phyloP scores from a whole-genome alignment of 1,140 invertebrate genomes.

The Megalonaias nervosa region DNA sequence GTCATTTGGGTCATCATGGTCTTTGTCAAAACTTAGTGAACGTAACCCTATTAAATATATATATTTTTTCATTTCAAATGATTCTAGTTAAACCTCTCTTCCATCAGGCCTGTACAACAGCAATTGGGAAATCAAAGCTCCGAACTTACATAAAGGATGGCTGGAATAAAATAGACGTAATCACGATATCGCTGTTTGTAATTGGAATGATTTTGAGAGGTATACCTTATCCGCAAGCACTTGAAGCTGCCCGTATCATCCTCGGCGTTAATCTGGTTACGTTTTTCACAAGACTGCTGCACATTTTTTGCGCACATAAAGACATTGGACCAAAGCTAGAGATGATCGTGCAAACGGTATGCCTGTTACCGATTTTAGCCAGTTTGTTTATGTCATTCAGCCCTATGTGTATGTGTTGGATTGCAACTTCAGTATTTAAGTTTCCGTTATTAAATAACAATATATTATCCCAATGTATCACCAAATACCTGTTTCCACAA shows the following conservation, averaged over 20 bases:
- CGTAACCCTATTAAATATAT: no score
- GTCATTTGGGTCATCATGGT: no score
- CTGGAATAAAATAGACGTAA: slow-evolving; percentile 69
- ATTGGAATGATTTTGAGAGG: slow-evolving; percentile 63
- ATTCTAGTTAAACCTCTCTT: neutral
- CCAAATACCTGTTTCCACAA: no score
- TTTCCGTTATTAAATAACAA: no score
- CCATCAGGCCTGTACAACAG: slow-evolving; percentile 46
- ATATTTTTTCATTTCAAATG: no score
- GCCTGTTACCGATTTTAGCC: slow-evolving; percentile 1
- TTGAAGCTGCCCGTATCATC: slow-evolving; percentile 61
- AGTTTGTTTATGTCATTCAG: no score
- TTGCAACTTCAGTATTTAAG: no score
- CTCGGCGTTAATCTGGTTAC: slow-evolving; percentile 65
- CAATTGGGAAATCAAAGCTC: slow-evolving; percentile 54
- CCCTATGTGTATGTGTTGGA: no score
- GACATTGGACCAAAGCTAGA: slow-evolving; percentile 73
- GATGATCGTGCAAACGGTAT: slow-evolving; percentile 73
- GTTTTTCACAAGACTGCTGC: slow-evolving; percentile 68
- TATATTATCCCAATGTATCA: no score
- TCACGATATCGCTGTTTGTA: slow-evolving; percentile 65
- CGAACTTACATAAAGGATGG: slow-evolving; percentile 64
- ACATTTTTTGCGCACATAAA: slow-evolving; percentile 70
- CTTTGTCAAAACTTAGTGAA: no score
- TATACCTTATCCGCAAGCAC: slow-evolving; percentile 47